phyloP scores from a whole-genome alignment of 1,140 invertebrate genomes.

The Polypedilum pembai region DNA sequence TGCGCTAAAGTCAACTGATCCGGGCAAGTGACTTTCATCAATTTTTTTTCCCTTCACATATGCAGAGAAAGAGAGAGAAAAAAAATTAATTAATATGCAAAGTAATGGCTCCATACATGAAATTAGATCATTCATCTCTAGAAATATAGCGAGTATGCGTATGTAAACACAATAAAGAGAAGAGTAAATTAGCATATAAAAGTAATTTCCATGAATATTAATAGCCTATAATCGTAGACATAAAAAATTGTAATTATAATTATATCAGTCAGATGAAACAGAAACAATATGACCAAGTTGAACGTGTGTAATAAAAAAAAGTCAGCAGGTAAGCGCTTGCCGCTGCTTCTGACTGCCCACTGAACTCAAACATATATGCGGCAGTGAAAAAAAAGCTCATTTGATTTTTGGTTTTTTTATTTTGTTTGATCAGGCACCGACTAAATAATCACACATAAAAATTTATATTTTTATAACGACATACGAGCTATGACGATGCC shows the following conservation, averaged over 20 bases:
- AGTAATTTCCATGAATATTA: neutral
- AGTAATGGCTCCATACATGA: no score
- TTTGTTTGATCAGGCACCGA: conserved; percentile 5
- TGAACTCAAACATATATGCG: neutral
- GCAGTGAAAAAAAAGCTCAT: neutral
- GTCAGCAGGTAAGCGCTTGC: neutral
- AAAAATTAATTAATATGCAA: no score
- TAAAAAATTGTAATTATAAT: neutral
- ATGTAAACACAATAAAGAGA: no score
- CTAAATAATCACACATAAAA: neutral
- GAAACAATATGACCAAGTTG: no score
- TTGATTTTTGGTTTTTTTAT: neutral
- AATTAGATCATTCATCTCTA: no score
- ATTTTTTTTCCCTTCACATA: no score
- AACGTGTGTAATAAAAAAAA: neutral
- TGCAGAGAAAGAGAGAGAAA: no score
- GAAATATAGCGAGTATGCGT: no score
- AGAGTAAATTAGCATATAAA: neutral
- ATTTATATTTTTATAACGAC: neutral
- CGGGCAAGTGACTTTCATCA: no score
- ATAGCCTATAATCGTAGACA: neutral
- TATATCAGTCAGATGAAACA: neutral
- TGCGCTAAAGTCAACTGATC: no score
- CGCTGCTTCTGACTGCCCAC: neutral
- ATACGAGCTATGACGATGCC: neutral